Conservation (phyloP, 92 coral and sea anemone species). For the Porites cylindrica region DNA sequence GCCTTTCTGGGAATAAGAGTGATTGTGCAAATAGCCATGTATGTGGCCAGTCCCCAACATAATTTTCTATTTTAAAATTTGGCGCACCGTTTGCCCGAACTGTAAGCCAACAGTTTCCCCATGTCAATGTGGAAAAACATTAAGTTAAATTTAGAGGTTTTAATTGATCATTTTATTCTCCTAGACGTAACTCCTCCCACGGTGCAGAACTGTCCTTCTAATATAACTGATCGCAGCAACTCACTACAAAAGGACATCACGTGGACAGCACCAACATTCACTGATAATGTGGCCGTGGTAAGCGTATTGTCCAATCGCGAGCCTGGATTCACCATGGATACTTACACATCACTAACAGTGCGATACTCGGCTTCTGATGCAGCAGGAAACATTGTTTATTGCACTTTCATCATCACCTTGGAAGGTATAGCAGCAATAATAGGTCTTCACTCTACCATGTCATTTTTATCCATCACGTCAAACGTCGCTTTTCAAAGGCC, state of each 20-base stretch:
- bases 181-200: constrained; percentile 89
- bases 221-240: constrained; percentile 40
- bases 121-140: too few species aligned
- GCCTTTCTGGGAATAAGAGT: too few species aligned
- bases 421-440: constrained; percentile 53
- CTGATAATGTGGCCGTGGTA: constrained; percentile 90
- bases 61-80: too few species aligned
- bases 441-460: background rate
- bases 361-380: constrained; percentile 87
- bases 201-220: constrained; percentile 75
- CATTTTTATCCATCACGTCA: background rate
- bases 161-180: background rate
- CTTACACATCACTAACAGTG: constrained; percentile 80
- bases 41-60: too few species aligned
- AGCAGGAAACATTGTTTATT: constrained; percentile 81
- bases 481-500: background rate
- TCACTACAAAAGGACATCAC: constrained; percentile 38
- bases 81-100: too few species aligned
- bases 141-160: too few species aligned
- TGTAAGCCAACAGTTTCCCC: too few species aligned
- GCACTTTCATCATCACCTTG: constrained; percentile 80
- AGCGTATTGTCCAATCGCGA: constrained; percentile 69
- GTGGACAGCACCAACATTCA: constrained; percentile 91
- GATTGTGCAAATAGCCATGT: too few species aligned
- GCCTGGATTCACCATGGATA: constrained; percentile 84